A percentile compares a stretch with the other conserved stretches of the same genome.
These are phyloP conservation scores for Epizoanthus ramosus DNA, from an alignment of 92 coral and sea anemone genomes.

Conservation along the genomic window DNA sequence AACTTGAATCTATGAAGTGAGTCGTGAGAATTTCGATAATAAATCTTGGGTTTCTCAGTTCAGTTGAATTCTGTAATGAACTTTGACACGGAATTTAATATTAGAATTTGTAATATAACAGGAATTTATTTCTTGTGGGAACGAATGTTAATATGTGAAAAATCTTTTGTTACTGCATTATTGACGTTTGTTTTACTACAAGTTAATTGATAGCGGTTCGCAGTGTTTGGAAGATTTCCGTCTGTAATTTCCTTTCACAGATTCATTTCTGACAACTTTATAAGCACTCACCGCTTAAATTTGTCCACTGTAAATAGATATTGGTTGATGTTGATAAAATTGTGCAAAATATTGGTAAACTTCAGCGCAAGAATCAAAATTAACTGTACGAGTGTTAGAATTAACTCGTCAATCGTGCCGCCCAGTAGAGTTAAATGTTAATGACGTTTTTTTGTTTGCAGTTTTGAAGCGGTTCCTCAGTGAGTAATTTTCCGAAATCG, in stretches of 20 bases:
- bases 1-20: background rate
- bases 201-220: conserved; percentile 72
- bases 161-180: conserved; percentile 27
- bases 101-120: conserved; percentile 37
- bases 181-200: conserved; percentile 58
- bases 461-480: conserved; percentile 19
- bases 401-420: conserved; percentile 17
- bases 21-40: background rate
- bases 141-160: conserved; percentile 8
- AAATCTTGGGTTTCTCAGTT: conserved; percentile 8
- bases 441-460: conserved; percentile 40
- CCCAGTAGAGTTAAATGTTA: conserved; percentile 11
- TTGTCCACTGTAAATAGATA: conserved; percentile 37
- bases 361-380: conserved; percentile 24
- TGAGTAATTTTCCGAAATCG: conserved; percentile 27
- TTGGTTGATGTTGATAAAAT: conserved; percentile 29
- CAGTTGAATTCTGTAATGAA: conserved; percentile 27
- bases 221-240: conserved; percentile 56
- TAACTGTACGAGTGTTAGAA: conserved; percentile 19
- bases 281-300: conserved; percentile 25
- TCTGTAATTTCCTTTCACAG: conserved; percentile 37
- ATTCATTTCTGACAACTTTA: conserved; percentile 29
- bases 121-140: conserved; percentile 38
- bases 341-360: conserved; percentile 29
- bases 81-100: conserved; percentile 31